Evolutionary conservation across 1,140 invertebrate species (phyloP).

Genomic region (Drosophila tani): DNA sequence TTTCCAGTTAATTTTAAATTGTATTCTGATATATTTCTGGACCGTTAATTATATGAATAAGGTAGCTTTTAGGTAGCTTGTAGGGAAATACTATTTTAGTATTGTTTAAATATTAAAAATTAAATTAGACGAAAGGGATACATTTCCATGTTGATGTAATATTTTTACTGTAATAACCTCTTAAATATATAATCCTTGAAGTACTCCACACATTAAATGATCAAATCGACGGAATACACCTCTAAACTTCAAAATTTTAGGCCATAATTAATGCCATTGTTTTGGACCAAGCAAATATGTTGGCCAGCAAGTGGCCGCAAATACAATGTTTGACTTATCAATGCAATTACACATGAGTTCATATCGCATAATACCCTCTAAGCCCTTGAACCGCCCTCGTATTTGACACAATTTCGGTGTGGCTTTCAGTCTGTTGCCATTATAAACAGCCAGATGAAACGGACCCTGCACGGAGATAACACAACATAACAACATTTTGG

Average conservation of each 20-base stretch:
- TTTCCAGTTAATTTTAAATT: neutral
- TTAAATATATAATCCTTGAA: neutral
- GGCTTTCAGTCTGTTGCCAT: constrained; percentile 12
- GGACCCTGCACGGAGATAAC: constrained; percentile 23
- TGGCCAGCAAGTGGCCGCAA: constrained; percentile 12
- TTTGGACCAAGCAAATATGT: constrained; percentile 6
- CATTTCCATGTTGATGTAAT: no score
- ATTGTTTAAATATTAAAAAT: no score
- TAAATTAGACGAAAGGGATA: no score
- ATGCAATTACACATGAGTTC: constrained; percentile 70
- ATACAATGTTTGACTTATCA: constrained; percentile 55
- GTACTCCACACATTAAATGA: neutral
- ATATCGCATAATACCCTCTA: constrained; percentile 15
- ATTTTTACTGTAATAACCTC: neutral
- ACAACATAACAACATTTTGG: constrained; percentile 10
- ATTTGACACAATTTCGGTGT: constrained; percentile 4
- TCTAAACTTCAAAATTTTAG: neutral
- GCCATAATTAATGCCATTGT: constrained; percentile 32
- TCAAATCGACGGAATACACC: neutral
- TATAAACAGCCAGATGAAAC: constrained; percentile 21
- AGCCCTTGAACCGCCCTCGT: neutral
- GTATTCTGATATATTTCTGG: no score
- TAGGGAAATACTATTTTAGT: no score
- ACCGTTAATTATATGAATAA: no score
- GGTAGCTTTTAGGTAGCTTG: no score